A percentile compares a stretch with the other conserved stretches of the same genome.
These are phyloP conservation scores for Diuraphis noxia DNA, from an alignment of 1,140 invertebrate genomes.

Conservation along the genomic window DNA sequence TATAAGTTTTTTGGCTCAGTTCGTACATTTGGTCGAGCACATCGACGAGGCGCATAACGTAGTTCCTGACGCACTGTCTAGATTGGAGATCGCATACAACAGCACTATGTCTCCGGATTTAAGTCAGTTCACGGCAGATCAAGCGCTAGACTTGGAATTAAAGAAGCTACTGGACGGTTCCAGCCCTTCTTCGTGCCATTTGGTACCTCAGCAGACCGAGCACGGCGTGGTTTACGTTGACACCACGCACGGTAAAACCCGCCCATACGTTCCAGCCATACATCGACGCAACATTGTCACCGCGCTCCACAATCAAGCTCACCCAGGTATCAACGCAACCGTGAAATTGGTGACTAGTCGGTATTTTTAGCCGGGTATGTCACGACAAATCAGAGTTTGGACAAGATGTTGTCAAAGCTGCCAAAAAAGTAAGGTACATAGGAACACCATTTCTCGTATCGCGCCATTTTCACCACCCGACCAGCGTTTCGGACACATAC, in stretches of 20 bases:
- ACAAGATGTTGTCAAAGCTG: too few relatives aligned
- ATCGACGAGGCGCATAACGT: conserved; percentile 57
- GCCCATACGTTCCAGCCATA: neutral
- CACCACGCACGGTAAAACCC: neutral
- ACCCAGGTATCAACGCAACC: neutral
- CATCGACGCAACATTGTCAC: neutral
- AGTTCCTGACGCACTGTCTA: conserved; percentile 59
- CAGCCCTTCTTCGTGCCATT: neutral
- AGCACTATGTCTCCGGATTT: neutral
- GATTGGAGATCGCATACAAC: conserved; percentile 36
- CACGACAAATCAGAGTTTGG: neutral
- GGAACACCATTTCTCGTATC: too few relatives aligned
- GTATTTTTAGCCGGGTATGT: conserved; percentile 37
- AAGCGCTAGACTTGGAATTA: neutral
- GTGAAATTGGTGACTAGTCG: neutral
- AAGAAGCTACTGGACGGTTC: too few relatives aligned
- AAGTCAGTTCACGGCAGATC: neutral
- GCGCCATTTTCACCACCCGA: neutral
- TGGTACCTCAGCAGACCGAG: neutral
- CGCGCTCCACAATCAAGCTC: neutral
- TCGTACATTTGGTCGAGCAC: neutral
- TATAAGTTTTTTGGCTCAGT: conserved; percentile 58
- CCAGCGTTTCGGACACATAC: conserved; percentile 53
- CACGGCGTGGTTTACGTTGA: neutral
- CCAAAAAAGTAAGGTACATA: too few relatives aligned